Evolutionary conservation across 2,888 invertebrate species (phyloP).

Genomic region (Ophion costatus): DNA sequence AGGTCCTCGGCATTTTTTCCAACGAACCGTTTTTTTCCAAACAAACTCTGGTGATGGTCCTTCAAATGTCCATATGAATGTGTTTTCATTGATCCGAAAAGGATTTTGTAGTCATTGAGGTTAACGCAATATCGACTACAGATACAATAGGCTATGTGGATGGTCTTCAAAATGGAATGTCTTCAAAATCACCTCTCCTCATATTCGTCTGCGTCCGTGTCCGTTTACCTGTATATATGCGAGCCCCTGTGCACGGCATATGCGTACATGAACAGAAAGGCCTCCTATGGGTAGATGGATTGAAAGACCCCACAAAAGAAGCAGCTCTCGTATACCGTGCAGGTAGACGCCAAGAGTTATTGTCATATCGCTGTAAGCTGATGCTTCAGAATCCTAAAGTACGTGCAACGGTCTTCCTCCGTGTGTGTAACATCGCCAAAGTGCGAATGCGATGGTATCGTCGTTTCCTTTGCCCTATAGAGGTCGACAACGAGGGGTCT

Average conservation of each 20-base stretch:
- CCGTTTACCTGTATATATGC: no score
- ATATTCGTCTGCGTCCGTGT: no score
- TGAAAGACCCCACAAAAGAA: constrained; percentile 35
- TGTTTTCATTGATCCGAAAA: no score
- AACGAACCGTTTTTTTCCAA: no score
- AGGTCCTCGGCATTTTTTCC: no score
- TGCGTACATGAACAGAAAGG: constrained; percentile 11
- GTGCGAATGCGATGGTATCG: constrained; percentile 58
- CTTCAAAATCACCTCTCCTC: no score
- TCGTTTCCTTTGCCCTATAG: constrained; percentile 41
- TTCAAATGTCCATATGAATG: no score
- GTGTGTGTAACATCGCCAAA: constrained; percentile 30
- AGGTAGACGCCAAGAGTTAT: constrained; percentile 52
- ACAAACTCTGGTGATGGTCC: no score
- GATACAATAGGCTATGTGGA: no score
- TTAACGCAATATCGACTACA: no score
- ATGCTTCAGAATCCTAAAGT: constrained; percentile 55
- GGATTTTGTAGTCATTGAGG: no score
- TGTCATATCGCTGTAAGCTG: constrained; percentile 47
- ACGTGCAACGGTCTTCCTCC: neutral
- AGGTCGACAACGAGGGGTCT: constrained; percentile 1
- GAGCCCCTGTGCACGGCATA: neutral
- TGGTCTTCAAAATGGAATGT: no score
- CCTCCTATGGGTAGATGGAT: constrained; percentile 15
- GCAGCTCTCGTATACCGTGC: constrained; percentile 17